phyloP scores from a whole-genome alignment of 1,140 invertebrate species.

The Bombyx mori region DNA sequence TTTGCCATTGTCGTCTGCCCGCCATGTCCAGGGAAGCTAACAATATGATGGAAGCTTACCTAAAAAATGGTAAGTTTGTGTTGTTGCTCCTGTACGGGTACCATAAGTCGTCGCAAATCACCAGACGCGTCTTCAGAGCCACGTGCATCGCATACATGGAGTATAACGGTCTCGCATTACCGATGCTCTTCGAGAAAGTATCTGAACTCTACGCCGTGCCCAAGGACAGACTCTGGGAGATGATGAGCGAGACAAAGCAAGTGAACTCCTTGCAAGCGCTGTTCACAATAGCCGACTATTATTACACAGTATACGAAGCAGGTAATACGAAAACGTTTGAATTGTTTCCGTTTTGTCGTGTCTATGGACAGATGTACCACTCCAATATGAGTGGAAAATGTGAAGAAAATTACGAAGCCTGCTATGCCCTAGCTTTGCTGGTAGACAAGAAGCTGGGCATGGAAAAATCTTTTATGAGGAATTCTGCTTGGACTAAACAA shows the following conservation, averaged over 20 bases:
- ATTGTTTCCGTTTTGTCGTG: background rate
- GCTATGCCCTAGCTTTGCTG: conserved; percentile 3
- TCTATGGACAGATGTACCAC: background rate
- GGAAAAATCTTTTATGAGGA: background rate
- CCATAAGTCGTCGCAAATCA: background rate
- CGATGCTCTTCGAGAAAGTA: conserved; percentile 2
- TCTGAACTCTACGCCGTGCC: background rate
- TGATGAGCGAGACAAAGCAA: background rate
- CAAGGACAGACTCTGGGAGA: background rate
- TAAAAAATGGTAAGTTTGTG: background rate
- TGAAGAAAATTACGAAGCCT: conserved; percentile 2
- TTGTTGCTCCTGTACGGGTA: background rate
- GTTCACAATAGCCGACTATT: conserved; percentile 2
- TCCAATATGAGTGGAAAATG: background rate
- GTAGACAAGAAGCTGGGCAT: conserved; percentile 1
- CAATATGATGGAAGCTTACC: too few relatives aligned
- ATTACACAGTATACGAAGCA: background rate
- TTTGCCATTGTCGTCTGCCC: background rate
- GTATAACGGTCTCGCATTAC: background rate
- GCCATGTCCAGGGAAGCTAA: too few relatives aligned
- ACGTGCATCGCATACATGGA: conserved; percentile 2
- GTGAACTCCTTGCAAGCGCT: background rate
- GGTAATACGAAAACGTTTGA: background rate
- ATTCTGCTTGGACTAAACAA: background rate
- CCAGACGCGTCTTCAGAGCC: background rate